Evolutionary conservation across 1,140 invertebrate species (phyloP), one percentile per base, ranked within the genome.

Genomic region (Gryllus bimaculatus): DNA sequence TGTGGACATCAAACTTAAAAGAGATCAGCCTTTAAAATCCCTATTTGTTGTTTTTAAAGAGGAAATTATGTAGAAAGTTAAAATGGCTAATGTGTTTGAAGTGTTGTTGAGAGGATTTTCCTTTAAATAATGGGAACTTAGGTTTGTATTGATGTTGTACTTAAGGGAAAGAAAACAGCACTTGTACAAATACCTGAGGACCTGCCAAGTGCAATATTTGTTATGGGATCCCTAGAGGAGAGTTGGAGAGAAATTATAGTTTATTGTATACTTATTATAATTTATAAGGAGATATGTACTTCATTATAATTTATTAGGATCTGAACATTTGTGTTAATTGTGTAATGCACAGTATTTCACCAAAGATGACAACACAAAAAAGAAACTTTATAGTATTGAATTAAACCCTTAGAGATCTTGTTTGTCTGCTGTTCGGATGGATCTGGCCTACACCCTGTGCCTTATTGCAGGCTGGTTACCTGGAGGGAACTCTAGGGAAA

Each of bases 291-390:
- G 10, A 66, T 10, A 66, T 66, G 54, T 66, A 66, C 54, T 66
- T 66, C 54, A 66, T 66, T 66, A 13, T 66, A 18, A 66, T 66
- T 66, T 66, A 66, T 66, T 13, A 10, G 18, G 18, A 66, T 66
- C 10, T 66, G 18, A 13, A 66, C 54, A 3, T 66, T 66, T 13
- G 54, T 13, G 10, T 66, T 66, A 66, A 13, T 66, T 66, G 18
- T 66, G 54, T 66, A 13, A 75, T 79, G 18, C 73, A 79, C 47
- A 79, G 78, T 66, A 75, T 75, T 74, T 75, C 74, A 79, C 78
- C 78, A 79, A 79, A 79, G 78, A 79, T 75, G 78, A 66, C 78
- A n/a, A 77, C 26, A 39, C 26, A 39, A 77, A 77, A 39, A 77
- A 77, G 76, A 47, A 77, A 77, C 18, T 77, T 48, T 48, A 66